Conservation (phyloP, 1,140 invertebrate species). For the Wiebesia pumilae region DNA sequence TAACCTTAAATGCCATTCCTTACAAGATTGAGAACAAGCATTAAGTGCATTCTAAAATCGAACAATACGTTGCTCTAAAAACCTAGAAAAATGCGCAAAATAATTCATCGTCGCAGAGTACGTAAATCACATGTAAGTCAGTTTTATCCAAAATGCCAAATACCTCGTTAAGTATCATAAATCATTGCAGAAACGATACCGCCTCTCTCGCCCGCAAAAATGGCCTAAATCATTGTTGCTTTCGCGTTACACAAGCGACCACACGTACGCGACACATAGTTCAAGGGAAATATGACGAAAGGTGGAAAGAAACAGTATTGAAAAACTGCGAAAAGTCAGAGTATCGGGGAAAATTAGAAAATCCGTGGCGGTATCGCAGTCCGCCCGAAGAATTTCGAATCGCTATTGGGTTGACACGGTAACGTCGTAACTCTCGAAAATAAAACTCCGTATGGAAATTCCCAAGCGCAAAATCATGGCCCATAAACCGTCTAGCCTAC, state of each 20-base stretch:
- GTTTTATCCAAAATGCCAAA: neutral
- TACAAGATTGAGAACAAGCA: neutral
- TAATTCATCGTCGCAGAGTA: neutral
- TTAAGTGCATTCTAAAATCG: neutral
- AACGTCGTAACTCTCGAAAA: neutral
- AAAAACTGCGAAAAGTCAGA: neutral
- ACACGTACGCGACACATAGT: neutral
- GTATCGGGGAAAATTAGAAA: too few species aligned
- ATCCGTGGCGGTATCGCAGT: too few species aligned
- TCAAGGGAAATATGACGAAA: neutral
- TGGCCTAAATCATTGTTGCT: neutral
- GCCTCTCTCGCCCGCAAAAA: neutral
- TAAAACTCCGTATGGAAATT: neutral
- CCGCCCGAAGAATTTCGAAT: neutral
- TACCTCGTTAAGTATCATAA: slow-evolving; percentile 14
- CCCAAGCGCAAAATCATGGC: slow-evolving; percentile 39
- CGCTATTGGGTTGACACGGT: neutral
- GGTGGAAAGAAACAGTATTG: neutral
- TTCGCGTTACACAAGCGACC: neutral
- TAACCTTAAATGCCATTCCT: neutral
- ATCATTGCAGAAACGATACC: neutral
- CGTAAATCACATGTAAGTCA: neutral
- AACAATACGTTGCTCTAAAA: neutral
- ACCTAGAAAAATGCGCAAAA: neutral
- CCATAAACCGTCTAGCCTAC: slow-evolving; percentile 51